phyloP scores from a whole-genome alignment of 1,140 invertebrate species.

The Littorina saxatilis region DNA sequence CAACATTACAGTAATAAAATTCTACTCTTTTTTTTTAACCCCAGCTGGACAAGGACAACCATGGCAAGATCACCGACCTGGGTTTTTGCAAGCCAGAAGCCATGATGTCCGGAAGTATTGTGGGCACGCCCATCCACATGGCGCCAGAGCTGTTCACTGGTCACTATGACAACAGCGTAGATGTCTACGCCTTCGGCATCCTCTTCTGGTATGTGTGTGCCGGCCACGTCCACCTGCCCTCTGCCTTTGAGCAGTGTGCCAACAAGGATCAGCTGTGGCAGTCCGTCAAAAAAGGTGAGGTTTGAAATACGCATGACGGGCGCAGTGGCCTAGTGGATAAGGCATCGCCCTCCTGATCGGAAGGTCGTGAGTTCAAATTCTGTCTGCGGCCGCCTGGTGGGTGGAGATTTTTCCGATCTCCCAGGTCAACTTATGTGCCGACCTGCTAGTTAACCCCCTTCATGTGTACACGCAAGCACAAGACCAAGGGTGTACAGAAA shows the following conservation, averaged over 20 bases:
- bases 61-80: slow-evolving; percentile 91
- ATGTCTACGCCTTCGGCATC: slow-evolving; percentile 94
- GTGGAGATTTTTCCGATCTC: too few relatives aligned
- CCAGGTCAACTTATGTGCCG: too few relatives aligned
- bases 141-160: slow-evolving; percentile 90
- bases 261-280: slow-evolving; percentile 93
- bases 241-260: slow-evolving; percentile 89
- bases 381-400: too few relatives aligned
- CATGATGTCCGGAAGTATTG: slow-evolving; percentile 86
- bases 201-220: slow-evolving; percentile 94
- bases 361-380: too few relatives aligned
- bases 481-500: too few relatives aligned
- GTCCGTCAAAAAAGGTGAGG: slow-evolving; percentile 87
- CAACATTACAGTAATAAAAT: background rate
- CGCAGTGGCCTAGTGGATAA: too few relatives aligned
- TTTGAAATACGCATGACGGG: background rate
- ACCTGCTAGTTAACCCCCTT: too few relatives aligned
- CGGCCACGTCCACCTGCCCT: slow-evolving; percentile 87
- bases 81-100: slow-evolving; percentile 95
- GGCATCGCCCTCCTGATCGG: too few relatives aligned
- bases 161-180: slow-evolving; percentile 88
- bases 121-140: slow-evolving; percentile 94
- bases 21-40: slow-evolving; percentile 58
- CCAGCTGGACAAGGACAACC: slow-evolving; percentile 83
- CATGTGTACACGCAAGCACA: too few relatives aligned